Conservation (phyloP, 2,113 vertebrate genomes). For the Setophaga coronata region DNA sequence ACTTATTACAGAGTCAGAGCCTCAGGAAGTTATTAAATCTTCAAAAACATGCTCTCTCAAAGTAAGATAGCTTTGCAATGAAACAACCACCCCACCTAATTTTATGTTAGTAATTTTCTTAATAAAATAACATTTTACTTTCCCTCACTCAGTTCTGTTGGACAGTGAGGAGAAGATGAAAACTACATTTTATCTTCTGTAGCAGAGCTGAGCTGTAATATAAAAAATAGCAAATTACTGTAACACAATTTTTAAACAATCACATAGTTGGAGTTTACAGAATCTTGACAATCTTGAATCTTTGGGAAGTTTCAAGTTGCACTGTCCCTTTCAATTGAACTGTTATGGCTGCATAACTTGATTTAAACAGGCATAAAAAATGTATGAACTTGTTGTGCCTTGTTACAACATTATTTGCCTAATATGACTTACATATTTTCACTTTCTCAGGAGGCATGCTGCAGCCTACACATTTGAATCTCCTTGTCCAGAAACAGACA, state of each 20-base stretch:
- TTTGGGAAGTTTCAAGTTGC: background rate
- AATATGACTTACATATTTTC: slow-evolving; percentile 43
- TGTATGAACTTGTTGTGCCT: slow-evolving; percentile 17
- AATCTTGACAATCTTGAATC: background rate
- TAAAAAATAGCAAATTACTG: background rate
- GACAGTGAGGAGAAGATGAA: background rate
- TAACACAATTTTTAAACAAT: background rate
- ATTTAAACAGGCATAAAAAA: background rate
- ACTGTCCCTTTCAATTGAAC: background rate
- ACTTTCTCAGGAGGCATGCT: slow-evolving; percentile 14
- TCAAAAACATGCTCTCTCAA: background rate
- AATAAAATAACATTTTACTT: background rate
- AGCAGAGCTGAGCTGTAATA: background rate
- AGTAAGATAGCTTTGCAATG: background rate
- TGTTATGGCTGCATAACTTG: background rate
- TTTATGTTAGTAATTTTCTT: background rate
- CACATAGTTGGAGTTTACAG: background rate
- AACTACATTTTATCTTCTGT: background rate
- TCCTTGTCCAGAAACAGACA: slow-evolving; percentile 29
- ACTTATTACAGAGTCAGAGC: background rate
- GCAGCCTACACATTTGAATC: slow-evolving; percentile 15
- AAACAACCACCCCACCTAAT: background rate
- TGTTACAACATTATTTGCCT: slow-evolving; percentile 23
- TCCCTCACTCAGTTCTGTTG: background rate
- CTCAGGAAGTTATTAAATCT: background rate